Evolutionary conservation across 2,797 vertebrate species (phyloP).

Genomic region (Decapterus maruadsi): DNA sequence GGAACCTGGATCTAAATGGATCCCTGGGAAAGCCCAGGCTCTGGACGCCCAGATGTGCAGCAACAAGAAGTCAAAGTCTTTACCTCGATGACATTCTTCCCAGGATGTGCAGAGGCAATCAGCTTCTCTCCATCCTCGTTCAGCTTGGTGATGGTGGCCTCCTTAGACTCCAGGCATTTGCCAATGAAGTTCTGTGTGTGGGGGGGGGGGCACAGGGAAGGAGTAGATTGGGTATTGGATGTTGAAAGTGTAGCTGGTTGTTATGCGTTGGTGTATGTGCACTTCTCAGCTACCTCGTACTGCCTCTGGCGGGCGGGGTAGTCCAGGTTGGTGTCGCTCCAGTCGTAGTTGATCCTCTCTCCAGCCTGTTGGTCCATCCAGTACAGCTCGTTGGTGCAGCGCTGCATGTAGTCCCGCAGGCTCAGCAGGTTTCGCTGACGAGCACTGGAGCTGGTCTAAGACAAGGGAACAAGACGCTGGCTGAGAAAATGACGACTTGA

Average conservation of each 20-base stretch:
- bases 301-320: conserved; percentile 94
- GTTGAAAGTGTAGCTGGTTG: neutral
- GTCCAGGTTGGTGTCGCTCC: conserved; percentile 95
- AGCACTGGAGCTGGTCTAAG: conserved; percentile 83
- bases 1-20: neutral
- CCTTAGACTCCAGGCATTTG: conserved; percentile 95
- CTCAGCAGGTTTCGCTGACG: conserved; percentile 92
- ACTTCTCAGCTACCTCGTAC: conserved; percentile 88
- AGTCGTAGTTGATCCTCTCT: conserved; percentile 93
- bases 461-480: neutral
- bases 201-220: neutral
- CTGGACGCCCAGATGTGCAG: neutral
- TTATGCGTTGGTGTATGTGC: neutral
- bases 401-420: conserved; percentile 97
- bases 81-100: conserved; percentile 93
- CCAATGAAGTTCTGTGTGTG: conserved; percentile 95
- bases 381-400: conserved; percentile 98
- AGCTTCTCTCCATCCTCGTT: conserved; percentile 92
- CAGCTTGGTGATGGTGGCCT: conserved; percentile 91
- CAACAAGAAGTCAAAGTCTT: neutral
- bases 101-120: conserved; percentile 88
- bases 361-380: conserved; percentile 98
- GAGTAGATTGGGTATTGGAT: neutral
- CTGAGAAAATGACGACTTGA: neutral
- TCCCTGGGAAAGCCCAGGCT: neutral